Base-by-base conservation (phyloP, 2,797 vertebrate species). In the Danio kyathit region DNA sequence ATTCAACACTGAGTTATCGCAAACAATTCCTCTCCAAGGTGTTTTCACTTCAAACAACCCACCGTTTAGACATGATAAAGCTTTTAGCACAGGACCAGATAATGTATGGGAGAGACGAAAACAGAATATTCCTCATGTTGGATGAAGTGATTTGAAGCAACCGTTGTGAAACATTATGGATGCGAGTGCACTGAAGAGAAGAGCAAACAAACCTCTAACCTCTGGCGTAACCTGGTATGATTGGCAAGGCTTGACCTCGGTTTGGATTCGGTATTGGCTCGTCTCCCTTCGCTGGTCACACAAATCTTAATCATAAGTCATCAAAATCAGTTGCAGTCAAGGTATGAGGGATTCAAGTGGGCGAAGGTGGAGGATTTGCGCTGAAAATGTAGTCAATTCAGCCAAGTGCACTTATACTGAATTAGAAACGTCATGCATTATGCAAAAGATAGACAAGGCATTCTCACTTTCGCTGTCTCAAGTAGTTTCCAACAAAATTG, bases 371-470 rank as follows among this genome's bases (percentile, higher is more conserved):
- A 14, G 46, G 64, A 79, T 67, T 77, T 74, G 69, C 40, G 14
- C 49, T 29, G 12, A 80, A 78, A 71, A 56, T 12, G 40, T 63
- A 66, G 60, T 19, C 59, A 70, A 52, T 67, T 79, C 52, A 76
- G 46, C 67, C 79, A 83, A 74, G 71, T 73, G 67, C 57, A 65
- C 79, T 82, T 76, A 82, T 71, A 46, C 57, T 70, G 66, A 81
- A 86, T 86, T 74, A 83, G 46, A 83, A 71, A 74, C 44, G 21
- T 78, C 77, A 84, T 84, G 56, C 69, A 74, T 82, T 83, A 79
- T 69, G 80, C 56, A 85, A 73, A 59, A 79, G 75, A 65, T 48
- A 54, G 59, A 81, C 71, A 80, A 80, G 69, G 70, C 74, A 79
- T 65, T 71, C 51, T 85, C 29, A 65, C 80, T 21, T 52, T 72